Conservation (phyloP, 2,797 vertebrate species). For the Gephyroberyx darwinii region DNA sequence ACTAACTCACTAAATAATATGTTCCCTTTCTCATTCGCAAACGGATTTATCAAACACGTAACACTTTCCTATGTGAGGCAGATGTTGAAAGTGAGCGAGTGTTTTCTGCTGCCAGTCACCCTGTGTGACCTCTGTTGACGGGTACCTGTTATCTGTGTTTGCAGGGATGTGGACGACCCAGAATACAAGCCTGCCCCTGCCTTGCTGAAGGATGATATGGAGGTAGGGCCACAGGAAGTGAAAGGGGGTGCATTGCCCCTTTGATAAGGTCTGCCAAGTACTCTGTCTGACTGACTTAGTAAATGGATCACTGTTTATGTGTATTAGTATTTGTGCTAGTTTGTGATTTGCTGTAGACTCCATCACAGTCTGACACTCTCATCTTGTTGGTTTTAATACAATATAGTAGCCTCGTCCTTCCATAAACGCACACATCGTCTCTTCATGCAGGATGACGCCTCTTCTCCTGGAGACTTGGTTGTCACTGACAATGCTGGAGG, state of each 20-base stretch:
- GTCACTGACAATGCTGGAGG: slow-evolving; percentile 92
- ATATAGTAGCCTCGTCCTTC: slow-evolving; percentile 4
- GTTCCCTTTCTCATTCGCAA: not conserved
- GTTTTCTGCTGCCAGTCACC: slow-evolving; percentile 8
- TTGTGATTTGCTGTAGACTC: not conserved
- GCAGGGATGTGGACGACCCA: slow-evolving; percentile 96
- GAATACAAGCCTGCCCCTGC: slow-evolving; percentile 98
- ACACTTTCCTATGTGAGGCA: no score
- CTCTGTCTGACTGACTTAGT: slow-evolving; percentile 8
- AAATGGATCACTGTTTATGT: not conserved
- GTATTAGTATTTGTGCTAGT: not conserved
- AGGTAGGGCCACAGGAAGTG: slow-evolving; percentile 79
- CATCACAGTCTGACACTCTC: not conserved
- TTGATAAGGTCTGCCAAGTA: slow-evolving; percentile 15
- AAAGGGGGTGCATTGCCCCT: not conserved
- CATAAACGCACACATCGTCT: slow-evolving; percentile 21
- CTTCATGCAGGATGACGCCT: slow-evolving; percentile 89
- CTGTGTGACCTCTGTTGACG: slow-evolving; percentile 10
- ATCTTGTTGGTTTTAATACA: not conserved
- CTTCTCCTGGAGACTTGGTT: slow-evolving; percentile 95
- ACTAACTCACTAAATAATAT: not conserved
- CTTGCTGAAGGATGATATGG: slow-evolving; percentile 96
- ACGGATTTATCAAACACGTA: not conserved
- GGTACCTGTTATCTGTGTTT: slow-evolving; percentile 38
- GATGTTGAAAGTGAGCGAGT: slow-evolving; percentile 5